phyloP scores from a whole-genome alignment of 2,113 vertebrate genomes.

The Sander lucioperca region DNA sequence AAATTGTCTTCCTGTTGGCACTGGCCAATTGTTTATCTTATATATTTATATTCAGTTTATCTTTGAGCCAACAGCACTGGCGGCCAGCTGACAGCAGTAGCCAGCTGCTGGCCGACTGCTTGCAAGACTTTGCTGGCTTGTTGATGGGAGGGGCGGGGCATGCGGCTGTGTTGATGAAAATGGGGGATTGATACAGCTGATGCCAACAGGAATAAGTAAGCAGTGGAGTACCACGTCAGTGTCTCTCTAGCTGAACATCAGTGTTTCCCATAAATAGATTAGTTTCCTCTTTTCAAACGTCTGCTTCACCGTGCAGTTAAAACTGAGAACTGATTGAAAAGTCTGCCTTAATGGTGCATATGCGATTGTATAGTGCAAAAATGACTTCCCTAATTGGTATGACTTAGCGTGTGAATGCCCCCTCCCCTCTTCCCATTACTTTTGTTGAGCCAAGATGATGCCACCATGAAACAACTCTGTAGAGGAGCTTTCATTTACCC shows the following conservation, averaged over 20 bases:
- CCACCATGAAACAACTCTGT: conserved; percentile 40
- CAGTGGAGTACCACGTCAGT: not conserved
- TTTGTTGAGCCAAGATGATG: conserved; percentile 33
- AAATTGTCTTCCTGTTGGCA: conserved; percentile 35
- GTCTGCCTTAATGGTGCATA: conserved; percentile 4
- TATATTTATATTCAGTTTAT: too few species aligned
- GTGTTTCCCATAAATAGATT: conserved; percentile 7
- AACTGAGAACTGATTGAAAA: conserved; percentile 28
- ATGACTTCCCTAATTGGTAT: conserved; percentile 7
- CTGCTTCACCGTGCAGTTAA: conserved; percentile 8
- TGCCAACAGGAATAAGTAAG: conserved; percentile 40
- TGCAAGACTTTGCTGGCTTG: conserved; percentile 31
- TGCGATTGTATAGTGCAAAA: not conserved
- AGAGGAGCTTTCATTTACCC: conserved; percentile 43
- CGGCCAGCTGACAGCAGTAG: conserved; percentile 32
- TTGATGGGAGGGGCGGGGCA: conserved; percentile 6
- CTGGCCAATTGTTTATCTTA: conserved; percentile 6
- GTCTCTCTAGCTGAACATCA: conserved; percentile 9
- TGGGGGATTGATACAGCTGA: conserved; percentile 17
- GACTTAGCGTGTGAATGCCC: not conserved
- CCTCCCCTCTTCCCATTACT: conserved; percentile 28
- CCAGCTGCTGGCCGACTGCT: conserved; percentile 43
- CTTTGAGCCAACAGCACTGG: conserved; percentile 25
- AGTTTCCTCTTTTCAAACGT: not conserved
- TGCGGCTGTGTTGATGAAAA: conserved; percentile 34